Percentiles rank a stretch among this genome's conserved stretches.
These are phyloP conservation scores for Lepilemur septentrionalis DNA, from an alignment of 2,797 vertebrate species.

Conservation along the genomic window DNA sequence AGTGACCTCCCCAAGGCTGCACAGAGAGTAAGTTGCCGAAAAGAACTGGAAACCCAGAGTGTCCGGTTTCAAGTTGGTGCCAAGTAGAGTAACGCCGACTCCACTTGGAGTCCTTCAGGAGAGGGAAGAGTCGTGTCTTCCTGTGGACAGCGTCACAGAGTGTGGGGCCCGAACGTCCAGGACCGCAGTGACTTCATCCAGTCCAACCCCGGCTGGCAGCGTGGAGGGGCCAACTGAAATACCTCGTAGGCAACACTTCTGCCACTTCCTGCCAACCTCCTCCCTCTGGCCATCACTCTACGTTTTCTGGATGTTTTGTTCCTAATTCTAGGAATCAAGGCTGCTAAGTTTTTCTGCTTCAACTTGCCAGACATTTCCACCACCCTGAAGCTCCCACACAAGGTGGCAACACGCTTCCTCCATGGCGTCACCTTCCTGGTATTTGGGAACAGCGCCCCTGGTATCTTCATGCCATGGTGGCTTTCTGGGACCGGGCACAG, in stretches of 20 bases:
- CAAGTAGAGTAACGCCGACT: neutral
- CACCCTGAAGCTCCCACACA: slow-evolving; percentile 93
- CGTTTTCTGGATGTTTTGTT: slow-evolving; percentile 96
- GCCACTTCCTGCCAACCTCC: slow-evolving; percentile 87
- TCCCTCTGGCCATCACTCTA: slow-evolving; percentile 91
- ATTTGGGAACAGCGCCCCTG: slow-evolving; percentile 95
- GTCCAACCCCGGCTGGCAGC: slow-evolving; percentile 89
- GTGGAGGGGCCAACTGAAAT: slow-evolving; percentile 91
- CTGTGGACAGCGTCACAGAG: slow-evolving; percentile 88
- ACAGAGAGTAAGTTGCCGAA: neutral
- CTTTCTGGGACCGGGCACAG: slow-evolving; percentile 92
- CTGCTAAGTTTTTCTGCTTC: slow-evolving; percentile 97
- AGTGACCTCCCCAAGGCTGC: neutral
- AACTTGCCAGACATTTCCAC: slow-evolving; percentile 95
- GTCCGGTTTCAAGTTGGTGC: neutral
- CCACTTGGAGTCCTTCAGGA: neutral
- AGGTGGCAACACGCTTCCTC: slow-evolving; percentile 89
- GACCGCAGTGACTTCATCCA: slow-evolving; percentile 91
- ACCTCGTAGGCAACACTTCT: slow-evolving; percentile 89
- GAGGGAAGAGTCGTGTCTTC: neutral
- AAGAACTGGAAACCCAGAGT: neutral
- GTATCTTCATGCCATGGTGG: slow-evolving; percentile 95
- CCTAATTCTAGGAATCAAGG: slow-evolving; percentile 91
- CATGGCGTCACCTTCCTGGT: slow-evolving; percentile 98
- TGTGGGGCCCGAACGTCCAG: slow-evolving; percentile 86